Base-by-base conservation (phyloP, 2,797 vertebrate genomes). In the Sebastolobus alascanus region DNA sequence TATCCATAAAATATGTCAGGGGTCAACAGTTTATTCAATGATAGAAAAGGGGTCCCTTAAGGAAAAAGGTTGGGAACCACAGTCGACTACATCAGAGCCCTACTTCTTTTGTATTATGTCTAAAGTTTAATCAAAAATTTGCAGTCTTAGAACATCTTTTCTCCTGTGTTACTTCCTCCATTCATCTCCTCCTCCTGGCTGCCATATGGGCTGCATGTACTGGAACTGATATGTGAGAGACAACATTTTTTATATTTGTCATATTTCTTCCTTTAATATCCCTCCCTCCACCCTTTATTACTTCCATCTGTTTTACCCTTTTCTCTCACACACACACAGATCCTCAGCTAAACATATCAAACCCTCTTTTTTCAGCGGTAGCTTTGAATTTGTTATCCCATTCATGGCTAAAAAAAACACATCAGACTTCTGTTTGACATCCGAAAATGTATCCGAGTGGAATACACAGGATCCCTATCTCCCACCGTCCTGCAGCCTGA, bases 401-500 rank as follows among this genome's bases (percentile, higher is more conserved):
- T 38, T 77, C 59, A 22, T 8, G 38, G 25, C 38, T 43, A 58
- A 77, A 65, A 50, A 50, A 77, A 11, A 11, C 73, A 66, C 22
- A 87, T 81, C 58, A 60, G 33, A 59, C 80, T 82, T 84, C 83
- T 54, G 59, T 58, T 61, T 6, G 1, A 37, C 73, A 75, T 13
- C 69, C 13, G 12, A 75, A 73, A 66, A 77, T 7, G 20, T 63
- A 77, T 82, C 63, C 2, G 11, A 58, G 52, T 37, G 46, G 61
- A 68, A 78, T 52, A 72, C 38, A 70, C 8, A 58, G 20, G 54
- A 79, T 83, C 69, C 37, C n/a, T 5, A 35, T 73, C 75, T 67
- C 63, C 37, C 43, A 40, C 33, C 43, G 54, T 29, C 31, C 43
- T 50, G 63, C 46, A 68, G 74, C 31, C 20, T 66, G 61, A 85